These are phyloP conservation scores for Tenthredo notha DNA, from an alignment of 2,888 invertebrate species.

Conservation along the genomic window DNA sequence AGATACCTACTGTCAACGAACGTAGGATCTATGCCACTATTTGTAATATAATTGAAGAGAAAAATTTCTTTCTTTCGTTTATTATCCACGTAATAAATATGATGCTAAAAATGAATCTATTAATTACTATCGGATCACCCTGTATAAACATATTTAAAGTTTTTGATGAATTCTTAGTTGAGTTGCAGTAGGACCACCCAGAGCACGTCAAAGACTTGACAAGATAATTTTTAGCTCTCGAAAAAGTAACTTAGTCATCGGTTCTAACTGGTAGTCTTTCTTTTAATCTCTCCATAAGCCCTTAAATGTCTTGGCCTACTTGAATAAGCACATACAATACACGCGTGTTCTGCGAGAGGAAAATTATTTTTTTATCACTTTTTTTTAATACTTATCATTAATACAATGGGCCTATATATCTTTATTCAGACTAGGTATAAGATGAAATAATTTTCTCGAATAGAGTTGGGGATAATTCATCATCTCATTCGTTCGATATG, in stretches of 20 bases:
- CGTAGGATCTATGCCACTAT: no score
- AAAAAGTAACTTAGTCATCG: conserved; percentile 76
- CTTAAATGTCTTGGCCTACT: conserved; percentile 71
- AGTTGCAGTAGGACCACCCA: conserved; percentile 71
- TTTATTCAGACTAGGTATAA: neutral
- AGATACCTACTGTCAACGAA: neutral
- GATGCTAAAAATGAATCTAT: conserved; percentile 20
- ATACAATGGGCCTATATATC: neutral
- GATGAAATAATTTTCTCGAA: neutral
- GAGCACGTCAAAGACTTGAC: conserved; percentile 70
- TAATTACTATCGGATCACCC: conserved; percentile 11
- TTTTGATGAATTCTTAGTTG: conserved; percentile 46
- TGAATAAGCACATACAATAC: conserved; percentile 68
- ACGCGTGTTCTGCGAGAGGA: conserved; percentile 57
- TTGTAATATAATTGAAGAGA: no score
- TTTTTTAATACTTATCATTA: neutral
- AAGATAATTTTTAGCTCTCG: conserved; percentile 75
- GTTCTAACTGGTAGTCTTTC: conserved; percentile 78
- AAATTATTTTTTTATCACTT: conserved; percentile 57
- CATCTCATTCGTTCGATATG: neutral
- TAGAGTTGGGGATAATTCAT: neutral
- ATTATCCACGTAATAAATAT: neutral
- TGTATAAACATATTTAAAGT: conserved; percentile 38
- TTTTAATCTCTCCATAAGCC: conserved; percentile 73
- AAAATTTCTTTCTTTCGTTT: no score